Percentiles rank a stretch among this genome's conserved stretches.
These are phyloP conservation scores for Masnerella sp. DNA, from an alignment of 2,888 invertebrate genomes.

Conservation along the genomic window DNA sequence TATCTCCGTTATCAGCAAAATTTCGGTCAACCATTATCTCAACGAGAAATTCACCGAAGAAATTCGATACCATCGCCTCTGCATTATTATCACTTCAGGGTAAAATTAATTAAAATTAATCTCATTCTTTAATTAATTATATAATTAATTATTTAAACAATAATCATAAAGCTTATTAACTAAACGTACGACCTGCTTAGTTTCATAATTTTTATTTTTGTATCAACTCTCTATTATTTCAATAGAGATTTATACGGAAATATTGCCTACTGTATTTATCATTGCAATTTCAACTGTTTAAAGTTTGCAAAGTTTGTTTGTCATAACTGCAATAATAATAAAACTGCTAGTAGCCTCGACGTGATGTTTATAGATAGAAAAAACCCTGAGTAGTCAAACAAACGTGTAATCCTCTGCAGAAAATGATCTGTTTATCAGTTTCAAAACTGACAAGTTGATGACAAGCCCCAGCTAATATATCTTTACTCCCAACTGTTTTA, in stretches of 20 bases:
- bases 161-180: background rate
- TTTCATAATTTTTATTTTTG: no score
- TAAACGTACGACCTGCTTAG: no score
- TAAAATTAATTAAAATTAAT: constrained; percentile 57
- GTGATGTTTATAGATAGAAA: constrained; percentile 65
- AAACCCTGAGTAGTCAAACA: constrained; percentile 13
- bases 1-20: constrained; percentile 62
- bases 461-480: background rate
- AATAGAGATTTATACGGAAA: no score
- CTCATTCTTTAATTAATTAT: background rate
- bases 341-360: constrained; percentile 70
- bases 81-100: constrained; percentile 75
- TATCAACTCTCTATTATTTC: no score
- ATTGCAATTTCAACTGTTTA: no score
- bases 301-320: constrained; percentile 16
- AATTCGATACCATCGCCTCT: constrained; percentile 73
- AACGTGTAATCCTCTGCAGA: constrained; percentile 24
- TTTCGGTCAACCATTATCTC: constrained; percentile 42
- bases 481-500: background rate
- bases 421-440: constrained; percentile 15
- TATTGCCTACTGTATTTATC: no score
- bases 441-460: background rate
- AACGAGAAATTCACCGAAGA: constrained; percentile 68
- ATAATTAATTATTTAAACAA: no score
- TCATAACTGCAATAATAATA: constrained; percentile 24